phyloP scores from a whole-genome alignment of 2,113 vertebrate species.

The Pristiophorus japonicus region DNA sequence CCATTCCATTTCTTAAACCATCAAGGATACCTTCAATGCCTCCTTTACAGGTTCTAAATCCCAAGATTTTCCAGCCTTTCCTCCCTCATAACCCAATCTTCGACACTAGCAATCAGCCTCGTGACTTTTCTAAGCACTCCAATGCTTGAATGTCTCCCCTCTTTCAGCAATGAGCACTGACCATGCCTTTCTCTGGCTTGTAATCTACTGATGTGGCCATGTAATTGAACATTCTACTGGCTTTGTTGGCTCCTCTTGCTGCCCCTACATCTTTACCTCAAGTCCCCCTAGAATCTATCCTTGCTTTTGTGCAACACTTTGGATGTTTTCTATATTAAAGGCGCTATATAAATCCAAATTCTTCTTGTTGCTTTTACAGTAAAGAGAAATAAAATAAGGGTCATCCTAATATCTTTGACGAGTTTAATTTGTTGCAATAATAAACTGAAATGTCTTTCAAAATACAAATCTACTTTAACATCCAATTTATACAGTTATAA shows the following conservation, averaged over 20 bases:
- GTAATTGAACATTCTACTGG: background rate
- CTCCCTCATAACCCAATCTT: too few relatives aligned
- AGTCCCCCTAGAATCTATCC: background rate
- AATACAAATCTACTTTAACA: background rate
- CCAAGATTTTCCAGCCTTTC: too few relatives aligned
- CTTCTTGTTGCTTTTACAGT: background rate
- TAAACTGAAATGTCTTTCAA: background rate
- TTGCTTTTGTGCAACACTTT: background rate
- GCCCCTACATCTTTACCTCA: background rate
- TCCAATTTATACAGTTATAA: background rate
- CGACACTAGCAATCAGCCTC: too few relatives aligned
- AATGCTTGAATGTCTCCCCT: too few relatives aligned
- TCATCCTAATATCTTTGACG: background rate
- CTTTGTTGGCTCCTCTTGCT: too few relatives aligned
- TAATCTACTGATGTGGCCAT: too few relatives aligned
- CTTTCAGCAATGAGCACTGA: too few relatives aligned
- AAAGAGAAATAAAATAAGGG: background rate
- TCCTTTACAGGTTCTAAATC: too few relatives aligned
- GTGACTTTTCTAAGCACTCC: too few relatives aligned
- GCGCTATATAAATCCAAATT: background rate
- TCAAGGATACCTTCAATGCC: too few relatives aligned
- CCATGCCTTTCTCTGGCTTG: too few relatives aligned
- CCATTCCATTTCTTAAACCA: too few relatives aligned
- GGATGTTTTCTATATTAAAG: background rate
- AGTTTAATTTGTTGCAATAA: background rate